phyloP scores from a whole-genome alignment of 2,888 invertebrate genomes.

The Cybosia mesomella region DNA sequence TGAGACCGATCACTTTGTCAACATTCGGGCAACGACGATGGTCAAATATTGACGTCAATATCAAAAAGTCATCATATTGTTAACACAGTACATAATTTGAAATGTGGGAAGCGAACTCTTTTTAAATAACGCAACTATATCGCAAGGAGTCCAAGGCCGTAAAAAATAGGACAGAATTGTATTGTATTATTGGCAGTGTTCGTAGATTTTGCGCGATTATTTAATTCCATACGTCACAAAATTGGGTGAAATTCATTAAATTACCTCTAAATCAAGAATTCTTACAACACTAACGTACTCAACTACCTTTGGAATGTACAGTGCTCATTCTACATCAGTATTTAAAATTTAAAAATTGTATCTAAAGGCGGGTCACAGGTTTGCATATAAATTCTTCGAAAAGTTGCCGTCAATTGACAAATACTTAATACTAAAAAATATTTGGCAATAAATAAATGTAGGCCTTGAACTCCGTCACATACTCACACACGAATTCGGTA shows the following conservation, averaged over 20 bases:
- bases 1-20: slow-evolving; percentile 30
- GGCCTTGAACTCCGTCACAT: slow-evolving; percentile 66
- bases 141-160: slow-evolving; percentile 63
- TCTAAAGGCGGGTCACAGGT: slow-evolving; percentile 21
- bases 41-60: slow-evolving; percentile 16
- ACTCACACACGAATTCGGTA: slow-evolving; percentile 41
- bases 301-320: slow-evolving; percentile 51
- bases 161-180: slow-evolving; percentile 30
- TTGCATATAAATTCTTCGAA: slow-evolving; percentile 40
- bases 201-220: neutral
- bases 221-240: neutral
- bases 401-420: slow-evolving; percentile 39
- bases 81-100: slow-evolving; percentile 23
- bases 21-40: slow-evolving; percentile 16
- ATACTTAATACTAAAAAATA: slow-evolving; percentile 44
- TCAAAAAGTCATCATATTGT: slow-evolving; percentile 21
- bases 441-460: slow-evolving; percentile 53
- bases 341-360: slow-evolving; percentile 21
- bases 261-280: slow-evolving; percentile 20
- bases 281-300: slow-evolving; percentile 39
- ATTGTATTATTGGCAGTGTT: slow-evolving; percentile 49
- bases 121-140: slow-evolving; percentile 34
- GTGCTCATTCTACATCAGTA: slow-evolving; percentile 20
- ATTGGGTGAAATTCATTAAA: neutral
- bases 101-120: slow-evolving; percentile 20